Base-by-base conservation (phyloP, 2,113 vertebrate genomes). In the Myotis brandtii region DNA sequence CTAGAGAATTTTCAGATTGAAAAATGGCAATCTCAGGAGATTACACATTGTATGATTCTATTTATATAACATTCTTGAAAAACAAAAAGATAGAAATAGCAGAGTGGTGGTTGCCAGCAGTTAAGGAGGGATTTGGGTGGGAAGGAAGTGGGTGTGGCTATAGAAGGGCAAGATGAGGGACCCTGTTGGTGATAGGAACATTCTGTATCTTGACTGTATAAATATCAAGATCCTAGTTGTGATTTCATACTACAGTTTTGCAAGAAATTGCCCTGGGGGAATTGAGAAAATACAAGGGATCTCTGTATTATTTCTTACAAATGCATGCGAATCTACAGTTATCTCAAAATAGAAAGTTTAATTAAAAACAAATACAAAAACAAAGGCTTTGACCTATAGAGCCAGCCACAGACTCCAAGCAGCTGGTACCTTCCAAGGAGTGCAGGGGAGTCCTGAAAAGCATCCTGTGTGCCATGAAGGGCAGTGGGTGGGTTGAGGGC, bases 271-370 rank as follows among this genome's bases (percentile, higher is more conserved):
- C 46, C 12, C 9, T 69, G 83, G 43, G 17, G 34, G 30, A 82
- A 89, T 4, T 50, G 84, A 56, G 70, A 46, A 9, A 93, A 79
- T 64, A 66, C 1, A 17, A 23, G 34, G 20, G 4, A 27, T 52
- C 37, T 90, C 34, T 54, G 9, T 56, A 62, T 80, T 37, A 17
- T 85, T 80, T 86, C 23, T 70, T 66, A 84, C 6, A 52, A 64
- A 9, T 86, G 48, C 17, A 50, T 23, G 16, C 2, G 34, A 73
- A 20, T 86, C 32, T 82, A 46, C 5, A 10, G 17, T 89, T 91
- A 90, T 72, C 77, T 91, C 62, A 64, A 89, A 91, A 91, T 54
- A 73, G 83, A 83, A 83, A 94, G 37, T 30, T 20, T 21, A 89
- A 70, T 84, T 73, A 0, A 30, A 67, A 81, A 72, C 37, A 75